Evolutionary conservation across 1,140 invertebrate species (phyloP).

Genomic region (Drosophila grimshawi): DNA sequence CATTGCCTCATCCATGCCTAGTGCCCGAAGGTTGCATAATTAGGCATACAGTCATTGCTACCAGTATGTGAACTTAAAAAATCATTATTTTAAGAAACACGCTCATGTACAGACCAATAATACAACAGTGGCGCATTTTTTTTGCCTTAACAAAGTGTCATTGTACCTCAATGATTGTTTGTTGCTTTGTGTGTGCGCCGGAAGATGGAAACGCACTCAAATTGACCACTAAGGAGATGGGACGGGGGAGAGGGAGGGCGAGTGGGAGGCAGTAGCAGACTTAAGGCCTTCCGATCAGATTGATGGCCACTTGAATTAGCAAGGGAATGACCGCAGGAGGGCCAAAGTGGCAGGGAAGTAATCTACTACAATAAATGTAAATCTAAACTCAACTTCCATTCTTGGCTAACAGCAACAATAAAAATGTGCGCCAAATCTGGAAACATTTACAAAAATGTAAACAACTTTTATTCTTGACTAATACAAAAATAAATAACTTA

Average conservation of each 20-base stretch:
- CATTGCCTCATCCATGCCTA: constrained; percentile 34
- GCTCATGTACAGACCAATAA: constrained; percentile 8
- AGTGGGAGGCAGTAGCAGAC: background rate
- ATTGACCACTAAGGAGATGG: background rate
- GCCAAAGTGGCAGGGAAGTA: constrained; percentile 3
- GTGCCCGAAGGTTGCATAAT: constrained; percentile 64
- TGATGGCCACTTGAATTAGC: constrained; percentile 37
- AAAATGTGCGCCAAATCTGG: too few relatives aligned
- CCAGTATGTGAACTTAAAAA: constrained; percentile 36
- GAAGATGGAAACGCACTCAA: constrained; percentile 45
- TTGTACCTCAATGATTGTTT: constrained; percentile 54
- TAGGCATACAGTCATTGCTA: constrained; percentile 27
- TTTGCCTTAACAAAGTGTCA: constrained; percentile 58
- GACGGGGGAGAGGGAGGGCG: too few relatives aligned
- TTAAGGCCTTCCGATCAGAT: constrained; percentile 21
- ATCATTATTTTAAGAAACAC: constrained; percentile 28
- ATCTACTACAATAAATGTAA: background rate
- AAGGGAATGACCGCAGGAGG: background rate
- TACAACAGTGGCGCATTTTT: constrained; percentile 26
- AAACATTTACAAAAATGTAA: too few relatives aligned
- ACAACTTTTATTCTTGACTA: too few relatives aligned
- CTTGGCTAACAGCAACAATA: background rate
- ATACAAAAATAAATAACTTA: too few relatives aligned
- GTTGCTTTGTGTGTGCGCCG: constrained; percentile 38
- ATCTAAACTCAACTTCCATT: background rate